Evolutionary conservation across 2,888 invertebrate genomes (phyloP).

Genomic region (Brachypalpus laphriformis): DNA sequence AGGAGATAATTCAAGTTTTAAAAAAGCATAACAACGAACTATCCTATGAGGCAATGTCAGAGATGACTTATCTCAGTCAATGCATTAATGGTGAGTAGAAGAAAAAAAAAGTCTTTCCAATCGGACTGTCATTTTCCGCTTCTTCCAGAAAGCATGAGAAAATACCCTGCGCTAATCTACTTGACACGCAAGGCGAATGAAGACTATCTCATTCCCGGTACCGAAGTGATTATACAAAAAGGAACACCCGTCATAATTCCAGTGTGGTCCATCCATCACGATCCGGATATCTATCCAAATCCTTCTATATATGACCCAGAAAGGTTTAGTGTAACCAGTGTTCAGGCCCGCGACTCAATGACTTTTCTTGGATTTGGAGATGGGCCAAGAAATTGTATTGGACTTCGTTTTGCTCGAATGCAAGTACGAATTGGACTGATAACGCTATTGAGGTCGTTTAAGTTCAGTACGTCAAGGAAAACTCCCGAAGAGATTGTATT

Average conservation of each 20-base stretch:
- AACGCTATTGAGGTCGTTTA: slow-evolving; percentile 75
- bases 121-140: background rate
- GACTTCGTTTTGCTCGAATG: slow-evolving; percentile 78
- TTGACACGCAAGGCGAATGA: slow-evolving; percentile 79
- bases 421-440: slow-evolving; percentile 79
- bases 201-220: slow-evolving; percentile 79
- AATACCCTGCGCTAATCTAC: slow-evolving; percentile 82
- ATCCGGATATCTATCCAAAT: slow-evolving; percentile 82
- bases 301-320: slow-evolving; percentile 83
- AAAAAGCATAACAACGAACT: slow-evolving; percentile 80
- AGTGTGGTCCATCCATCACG: slow-evolving; percentile 81
- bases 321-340: slow-evolving; percentile 81
- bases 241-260: slow-evolving; percentile 80
- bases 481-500: slow-evolving; percentile 73
- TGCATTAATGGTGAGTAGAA: slow-evolving; percentile 82
- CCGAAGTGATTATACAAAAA: slow-evolving; percentile 78
- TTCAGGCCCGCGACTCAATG: slow-evolving; percentile 77
- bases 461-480: slow-evolving; percentile 71
- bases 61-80: slow-evolving; percentile 83
- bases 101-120: background rate
- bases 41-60: slow-evolving; percentile 83
- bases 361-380: slow-evolving; percentile 81
- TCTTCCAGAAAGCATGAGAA: slow-evolving; percentile 82
- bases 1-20: slow-evolving; percentile 82
- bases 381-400: slow-evolving; percentile 80